Conservation (phyloP, 2,113 vertebrate species). For the Chroicocephalus ridibundus region DNA sequence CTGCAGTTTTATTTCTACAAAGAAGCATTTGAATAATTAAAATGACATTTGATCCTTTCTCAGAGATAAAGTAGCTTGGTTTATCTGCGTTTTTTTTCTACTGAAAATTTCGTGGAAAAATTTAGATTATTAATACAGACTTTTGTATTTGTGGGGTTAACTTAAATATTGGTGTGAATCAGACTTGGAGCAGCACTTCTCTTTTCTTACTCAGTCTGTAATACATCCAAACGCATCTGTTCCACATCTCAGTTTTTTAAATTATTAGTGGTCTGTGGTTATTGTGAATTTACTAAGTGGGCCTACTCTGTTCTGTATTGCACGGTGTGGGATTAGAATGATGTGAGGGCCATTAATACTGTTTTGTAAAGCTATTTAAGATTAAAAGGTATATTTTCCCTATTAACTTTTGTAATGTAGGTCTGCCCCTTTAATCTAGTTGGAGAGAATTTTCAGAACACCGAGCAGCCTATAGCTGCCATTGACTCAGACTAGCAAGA, state of each 20-base stretch:
- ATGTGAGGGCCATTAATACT: background rate
- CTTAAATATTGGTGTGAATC: background rate
- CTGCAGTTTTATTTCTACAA: background rate
- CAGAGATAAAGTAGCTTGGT: background rate
- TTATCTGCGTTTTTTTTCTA: background rate
- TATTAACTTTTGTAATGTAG: background rate
- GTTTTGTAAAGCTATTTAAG: background rate
- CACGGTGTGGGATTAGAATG: background rate
- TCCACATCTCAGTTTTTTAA: background rate
- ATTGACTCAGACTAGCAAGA: background rate
- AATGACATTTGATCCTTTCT: background rate
- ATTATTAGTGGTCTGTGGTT: background rate
- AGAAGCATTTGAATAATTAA: background rate
- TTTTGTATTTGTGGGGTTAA: background rate
- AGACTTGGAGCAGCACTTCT: background rate
- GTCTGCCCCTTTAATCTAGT: background rate
- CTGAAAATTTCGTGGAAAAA: background rate
- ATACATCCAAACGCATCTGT: background rate
- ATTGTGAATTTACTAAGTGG: background rate
- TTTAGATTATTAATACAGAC: background rate
- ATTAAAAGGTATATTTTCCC: background rate
- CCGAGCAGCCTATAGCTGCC: background rate
- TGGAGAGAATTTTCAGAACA: background rate
- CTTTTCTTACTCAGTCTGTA: background rate
- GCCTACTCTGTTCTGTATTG: background rate